Percentiles rank a stretch among this genome's conserved stretches.
phyloP scores from a whole-genome alignment of 2,113 vertebrate genomes.

The Anarhynchus alexandrinus region DNA sequence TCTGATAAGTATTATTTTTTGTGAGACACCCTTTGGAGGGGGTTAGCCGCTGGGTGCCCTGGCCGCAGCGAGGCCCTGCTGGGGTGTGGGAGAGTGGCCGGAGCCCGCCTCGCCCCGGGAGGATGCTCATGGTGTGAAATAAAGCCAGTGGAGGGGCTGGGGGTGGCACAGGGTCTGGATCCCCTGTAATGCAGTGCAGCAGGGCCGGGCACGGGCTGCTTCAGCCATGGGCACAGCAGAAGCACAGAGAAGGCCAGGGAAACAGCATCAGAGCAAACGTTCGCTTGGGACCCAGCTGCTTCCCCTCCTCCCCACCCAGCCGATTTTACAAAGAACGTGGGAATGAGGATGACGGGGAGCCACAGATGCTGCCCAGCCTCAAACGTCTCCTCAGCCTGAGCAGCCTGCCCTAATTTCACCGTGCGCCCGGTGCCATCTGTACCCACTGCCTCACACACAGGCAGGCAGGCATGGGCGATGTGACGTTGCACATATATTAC shows the following conservation, averaged over 20 bases:
- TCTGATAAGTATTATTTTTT: neutral
- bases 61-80: neutral
- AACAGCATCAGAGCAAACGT: accelerated
- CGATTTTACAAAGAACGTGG: neutral
- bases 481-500: neutral
- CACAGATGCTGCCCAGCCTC: neutral
- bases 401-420: neutral
- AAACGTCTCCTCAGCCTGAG: neutral
- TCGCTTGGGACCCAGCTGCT: neutral
- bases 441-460: neutral
- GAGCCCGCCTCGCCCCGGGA: neutral
- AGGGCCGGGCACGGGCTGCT: neutral
- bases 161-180: neutral
- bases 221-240: accelerated
- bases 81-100: neutral
- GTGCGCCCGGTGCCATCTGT: neutral
- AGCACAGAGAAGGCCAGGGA: neutral
- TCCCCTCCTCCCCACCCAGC: neutral
- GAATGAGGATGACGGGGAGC: neutral
- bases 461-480: neutral
- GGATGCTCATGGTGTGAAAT: neutral
- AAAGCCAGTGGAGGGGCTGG: neutral
- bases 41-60: neutral
- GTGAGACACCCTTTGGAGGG: neutral
- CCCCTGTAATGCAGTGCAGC: neutral